Conservation (phyloP, 2,113 vertebrate genomes). For the Cardinalis cardinalis region DNA sequence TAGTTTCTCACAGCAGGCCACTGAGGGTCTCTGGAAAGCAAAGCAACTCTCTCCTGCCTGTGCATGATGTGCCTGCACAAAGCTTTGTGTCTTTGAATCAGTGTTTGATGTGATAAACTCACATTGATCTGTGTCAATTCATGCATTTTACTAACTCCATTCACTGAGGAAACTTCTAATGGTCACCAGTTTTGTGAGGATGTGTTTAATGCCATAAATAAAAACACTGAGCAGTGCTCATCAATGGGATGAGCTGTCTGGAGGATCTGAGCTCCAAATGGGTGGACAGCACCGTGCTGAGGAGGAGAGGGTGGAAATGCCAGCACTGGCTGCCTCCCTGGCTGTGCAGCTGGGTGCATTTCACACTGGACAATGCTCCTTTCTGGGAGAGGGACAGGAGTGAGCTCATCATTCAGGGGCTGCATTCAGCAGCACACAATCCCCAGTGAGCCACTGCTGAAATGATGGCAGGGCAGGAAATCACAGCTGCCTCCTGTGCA, state of each 20-base stretch:
- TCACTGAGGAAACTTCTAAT: background rate
- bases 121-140: background rate
- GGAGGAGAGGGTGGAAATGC: background rate
- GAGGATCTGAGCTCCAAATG: background rate
- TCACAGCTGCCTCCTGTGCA: background rate
- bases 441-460: slow-evolving; percentile 4
- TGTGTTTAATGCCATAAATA: background rate
- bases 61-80: background rate
- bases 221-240: background rate
- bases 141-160: background rate
- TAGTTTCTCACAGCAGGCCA: background rate
- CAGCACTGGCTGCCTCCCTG: background rate
- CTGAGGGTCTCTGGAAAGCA: background rate
- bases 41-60: background rate
- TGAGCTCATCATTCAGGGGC: background rate
- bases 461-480: slow-evolving; percentile 28
- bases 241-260: background rate
- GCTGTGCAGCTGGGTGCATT: slow-evolving; percentile 29
- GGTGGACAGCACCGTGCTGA: background rate
- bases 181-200: background rate
- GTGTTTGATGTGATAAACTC: background rate
- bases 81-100: background rate
- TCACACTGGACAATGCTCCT: slow-evolving; percentile 25
- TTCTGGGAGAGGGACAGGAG: slow-evolving; percentile 16
- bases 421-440: slow-evolving; percentile 38